phyloP scores from a whole-genome alignment of 2,797 vertebrate genomes.

The Sebastes minor region DNA sequence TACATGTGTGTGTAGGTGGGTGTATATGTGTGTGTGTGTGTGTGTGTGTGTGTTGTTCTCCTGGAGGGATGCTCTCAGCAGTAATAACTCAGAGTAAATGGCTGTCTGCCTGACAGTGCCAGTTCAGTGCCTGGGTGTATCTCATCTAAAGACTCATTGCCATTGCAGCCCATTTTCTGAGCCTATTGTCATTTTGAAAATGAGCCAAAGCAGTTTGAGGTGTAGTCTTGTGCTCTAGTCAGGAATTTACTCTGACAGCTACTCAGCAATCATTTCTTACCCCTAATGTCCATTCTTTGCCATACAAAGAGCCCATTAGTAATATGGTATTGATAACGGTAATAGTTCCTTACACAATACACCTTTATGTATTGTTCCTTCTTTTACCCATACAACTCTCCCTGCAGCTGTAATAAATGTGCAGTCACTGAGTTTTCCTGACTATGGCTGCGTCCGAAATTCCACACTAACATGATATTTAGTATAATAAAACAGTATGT shows the following conservation, averaged over 20 bases:
- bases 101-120: constrained; percentile 49
- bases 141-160: constrained; percentile 60
- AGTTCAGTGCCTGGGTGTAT: constrained; percentile 56
- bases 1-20: neutral
- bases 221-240: constrained; percentile 43
- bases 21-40: neutral
- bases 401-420: constrained; percentile 23
- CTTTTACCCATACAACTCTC: constrained; percentile 28
- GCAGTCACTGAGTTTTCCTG: neutral
- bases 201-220: constrained; percentile 56
- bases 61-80: constrained; percentile 68
- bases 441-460: neutral
- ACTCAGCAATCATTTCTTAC: constrained; percentile 34
- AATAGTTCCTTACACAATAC: neutral
- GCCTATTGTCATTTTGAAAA: constrained; percentile 68
- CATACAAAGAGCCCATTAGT: constrained; percentile 21
- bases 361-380: constrained; percentile 37
- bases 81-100: constrained; percentile 73
- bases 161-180: constrained; percentile 57
- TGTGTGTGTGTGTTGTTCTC: constrained; percentile 35
- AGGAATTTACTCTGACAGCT: constrained; percentile 33
- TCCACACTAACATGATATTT: too few species aligned
- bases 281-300: constrained; percentile 14
- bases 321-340: constrained; percentile 2
- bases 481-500: too few species aligned